These are phyloP conservation scores for Orius insidiosus DNA, from an alignment of 1,140 invertebrate species.

Conservation along the genomic window DNA sequence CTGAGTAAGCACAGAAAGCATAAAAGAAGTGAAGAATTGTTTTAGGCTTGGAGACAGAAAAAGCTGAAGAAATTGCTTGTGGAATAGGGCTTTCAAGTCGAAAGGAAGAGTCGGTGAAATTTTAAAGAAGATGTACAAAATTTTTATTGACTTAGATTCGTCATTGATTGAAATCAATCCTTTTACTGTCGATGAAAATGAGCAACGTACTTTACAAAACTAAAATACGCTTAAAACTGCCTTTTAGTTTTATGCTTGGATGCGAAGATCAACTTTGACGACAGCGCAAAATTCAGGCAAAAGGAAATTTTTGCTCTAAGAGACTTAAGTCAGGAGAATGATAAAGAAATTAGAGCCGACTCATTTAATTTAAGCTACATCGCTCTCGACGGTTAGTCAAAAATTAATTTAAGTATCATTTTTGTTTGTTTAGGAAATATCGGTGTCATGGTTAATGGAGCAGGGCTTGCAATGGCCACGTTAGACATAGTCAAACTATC, in stretches of 20 bases:
- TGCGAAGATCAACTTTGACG: slow-evolving; percentile 97
- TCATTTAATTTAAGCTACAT: slow-evolving; percentile 89
- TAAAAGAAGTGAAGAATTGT: no score
- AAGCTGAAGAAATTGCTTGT: slow-evolving; percentile 49
- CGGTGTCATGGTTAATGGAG: slow-evolving; percentile 44
- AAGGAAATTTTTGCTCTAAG: slow-evolving; percentile 71
- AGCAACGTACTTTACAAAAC: slow-evolving; percentile 49
- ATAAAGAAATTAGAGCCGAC: slow-evolving; percentile 74
- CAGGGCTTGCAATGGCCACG: slow-evolving; percentile 65
- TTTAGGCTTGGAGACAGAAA: slow-evolving; percentile 45
- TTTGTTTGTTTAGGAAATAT: slow-evolving; percentile 5
- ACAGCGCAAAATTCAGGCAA: slow-evolving; percentile 89
- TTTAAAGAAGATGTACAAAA: slow-evolving; percentile 66
- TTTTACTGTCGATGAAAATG: slow-evolving; percentile 75
- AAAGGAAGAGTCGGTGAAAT: slow-evolving; percentile 51
- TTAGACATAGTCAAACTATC: slow-evolving; percentile 59
- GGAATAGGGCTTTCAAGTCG: slow-evolving; percentile 63
- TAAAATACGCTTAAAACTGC: not conserved
- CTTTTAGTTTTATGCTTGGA: slow-evolving; percentile 76
- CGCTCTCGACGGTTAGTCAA: slow-evolving; percentile 84
- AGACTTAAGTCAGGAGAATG: slow-evolving; percentile 62
- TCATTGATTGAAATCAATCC: slow-evolving; percentile 91
- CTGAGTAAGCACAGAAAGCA: no score
- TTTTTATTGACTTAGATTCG: slow-evolving; percentile 80
- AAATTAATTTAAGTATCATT: slow-evolving; percentile 13